These are phyloP conservation scores for Myotis davidii DNA, from an alignment of 2,113 vertebrate genomes.

Conservation along the genomic window DNA sequence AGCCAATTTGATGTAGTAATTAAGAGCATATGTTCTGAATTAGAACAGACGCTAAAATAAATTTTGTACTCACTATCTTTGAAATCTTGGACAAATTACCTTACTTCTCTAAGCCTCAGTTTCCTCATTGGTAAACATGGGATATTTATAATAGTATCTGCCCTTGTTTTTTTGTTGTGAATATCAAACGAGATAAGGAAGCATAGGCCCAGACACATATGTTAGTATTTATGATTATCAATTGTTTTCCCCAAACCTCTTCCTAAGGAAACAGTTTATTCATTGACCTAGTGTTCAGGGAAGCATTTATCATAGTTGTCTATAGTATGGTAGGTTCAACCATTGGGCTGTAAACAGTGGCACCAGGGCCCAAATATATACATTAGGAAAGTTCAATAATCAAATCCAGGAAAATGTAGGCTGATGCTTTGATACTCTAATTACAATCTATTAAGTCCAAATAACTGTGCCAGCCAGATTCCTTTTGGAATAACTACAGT, in stretches of 20 bases:
- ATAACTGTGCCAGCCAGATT: slow-evolving; percentile 63
- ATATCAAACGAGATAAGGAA: slow-evolving; percentile 6
- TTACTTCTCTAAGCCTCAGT: neutral
- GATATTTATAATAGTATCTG: neutral
- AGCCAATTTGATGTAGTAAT: neutral
- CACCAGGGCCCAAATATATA: neutral
- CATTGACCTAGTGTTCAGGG: neutral
- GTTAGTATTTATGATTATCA: slow-evolving; percentile 8
- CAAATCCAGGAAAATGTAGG: slow-evolving; percentile 25
- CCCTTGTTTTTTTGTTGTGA: neutral
- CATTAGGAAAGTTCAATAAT: slow-evolving; percentile 55
- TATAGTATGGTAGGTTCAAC: neutral
- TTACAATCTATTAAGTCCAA: slow-evolving; percentile 60
- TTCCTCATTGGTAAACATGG: neutral
- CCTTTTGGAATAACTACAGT: slow-evolving; percentile 51
- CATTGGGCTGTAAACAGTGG: neutral
- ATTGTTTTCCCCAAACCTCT: neutral
- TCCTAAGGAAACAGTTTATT: slow-evolving; percentile 44
- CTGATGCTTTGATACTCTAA: slow-evolving; percentile 49
- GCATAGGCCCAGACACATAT: neutral
- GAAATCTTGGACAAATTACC: slow-evolving; percentile 2
- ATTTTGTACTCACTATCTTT: slow-evolving; percentile 35
- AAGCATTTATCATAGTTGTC: neutral
- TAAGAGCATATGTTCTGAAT: slow-evolving; percentile 30
- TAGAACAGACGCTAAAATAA: slow-evolving; percentile 41